phyloP scores from a whole-genome alignment of 2,888 invertebrate species.

The Metacarcinus magister region DNA sequence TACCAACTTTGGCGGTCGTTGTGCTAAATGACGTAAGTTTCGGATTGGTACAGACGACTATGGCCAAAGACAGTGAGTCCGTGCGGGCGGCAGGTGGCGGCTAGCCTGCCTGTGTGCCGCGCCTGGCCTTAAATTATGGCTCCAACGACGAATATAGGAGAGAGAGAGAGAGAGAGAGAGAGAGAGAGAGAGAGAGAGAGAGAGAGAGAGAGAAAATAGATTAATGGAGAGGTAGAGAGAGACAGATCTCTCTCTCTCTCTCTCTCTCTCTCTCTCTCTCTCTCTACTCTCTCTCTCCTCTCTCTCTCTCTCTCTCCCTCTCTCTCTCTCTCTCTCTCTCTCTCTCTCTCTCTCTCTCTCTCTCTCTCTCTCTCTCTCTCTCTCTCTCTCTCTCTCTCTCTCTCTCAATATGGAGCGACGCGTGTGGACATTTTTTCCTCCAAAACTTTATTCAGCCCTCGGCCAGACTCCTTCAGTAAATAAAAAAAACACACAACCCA shows the following conservation, averaged over 20 bases:
- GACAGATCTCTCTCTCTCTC: background rate
- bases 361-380: slow-evolving; percentile 35
- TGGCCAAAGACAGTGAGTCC: background rate
- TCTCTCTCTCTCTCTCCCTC: too few relatives aligned
- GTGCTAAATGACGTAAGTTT: slow-evolving; percentile 34
- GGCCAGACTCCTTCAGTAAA: background rate
- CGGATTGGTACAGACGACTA: slow-evolving; percentile 8
- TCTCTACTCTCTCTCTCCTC: too few relatives aligned
- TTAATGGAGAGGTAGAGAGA: background rate
- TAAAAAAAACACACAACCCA: too few relatives aligned
- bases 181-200: background rate
- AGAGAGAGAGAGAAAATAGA: background rate
- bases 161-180: slow-evolving; percentile 32
- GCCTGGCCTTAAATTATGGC: too few relatives aligned
- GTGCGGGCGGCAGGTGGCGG: background rate
- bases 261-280: too few relatives aligned
- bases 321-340: background rate
- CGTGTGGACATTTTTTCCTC: slow-evolving; percentile 27
- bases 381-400: slow-evolving; percentile 39
- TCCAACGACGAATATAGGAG: background rate
- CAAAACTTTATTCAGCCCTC: slow-evolving; percentile 28
- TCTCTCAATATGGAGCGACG: slow-evolving; percentile 32
- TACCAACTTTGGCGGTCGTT: slow-evolving; percentile 34
- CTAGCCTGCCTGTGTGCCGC: too few relatives aligned
- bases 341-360: slow-evolving; percentile 26